Evolutionary conservation across 2,113 vertebrate genomes (phyloP).

Genomic region (Pipra filicauda): DNA sequence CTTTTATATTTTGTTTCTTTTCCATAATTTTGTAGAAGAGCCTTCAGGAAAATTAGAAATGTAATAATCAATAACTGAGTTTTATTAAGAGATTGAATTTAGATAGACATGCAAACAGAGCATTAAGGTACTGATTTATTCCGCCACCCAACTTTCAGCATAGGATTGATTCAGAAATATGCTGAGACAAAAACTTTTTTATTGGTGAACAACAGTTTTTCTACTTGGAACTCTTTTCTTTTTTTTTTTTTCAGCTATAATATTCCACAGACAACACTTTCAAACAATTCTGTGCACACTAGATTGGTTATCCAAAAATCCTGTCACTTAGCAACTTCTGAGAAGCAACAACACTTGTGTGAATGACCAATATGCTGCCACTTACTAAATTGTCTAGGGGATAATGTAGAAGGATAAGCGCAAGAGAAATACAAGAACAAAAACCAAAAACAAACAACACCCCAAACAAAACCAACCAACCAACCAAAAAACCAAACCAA

Average conservation of each 20-base stretch:
- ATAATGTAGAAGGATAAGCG: neutral
- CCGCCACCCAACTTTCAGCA: neutral
- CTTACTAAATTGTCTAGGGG: neutral
- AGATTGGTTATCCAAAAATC: neutral
- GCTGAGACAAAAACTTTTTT: neutral
- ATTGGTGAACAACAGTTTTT: neutral
- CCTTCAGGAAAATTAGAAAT: constrained; percentile 15
- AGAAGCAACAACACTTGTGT: neutral
- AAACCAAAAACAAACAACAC: neutral
- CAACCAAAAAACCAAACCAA: neutral
- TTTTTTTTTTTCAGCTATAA: neutral
- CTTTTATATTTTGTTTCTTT: neutral
- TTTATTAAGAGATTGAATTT: constrained; percentile 20
- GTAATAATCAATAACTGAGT: neutral
- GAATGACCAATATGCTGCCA: neutral
- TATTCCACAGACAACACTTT: neutral
- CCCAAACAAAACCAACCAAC: neutral
- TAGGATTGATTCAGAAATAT: neutral
- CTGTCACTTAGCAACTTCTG: neutral
- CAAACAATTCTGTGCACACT: neutral
- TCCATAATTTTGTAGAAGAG: neutral
- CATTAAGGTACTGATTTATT: neutral
- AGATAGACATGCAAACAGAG: neutral
- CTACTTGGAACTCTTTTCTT: neutral
- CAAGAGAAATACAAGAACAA: neutral